phyloP scores from a whole-genome alignment of 1,140 invertebrate genomes.

The Scylla paramamosain region DNA sequence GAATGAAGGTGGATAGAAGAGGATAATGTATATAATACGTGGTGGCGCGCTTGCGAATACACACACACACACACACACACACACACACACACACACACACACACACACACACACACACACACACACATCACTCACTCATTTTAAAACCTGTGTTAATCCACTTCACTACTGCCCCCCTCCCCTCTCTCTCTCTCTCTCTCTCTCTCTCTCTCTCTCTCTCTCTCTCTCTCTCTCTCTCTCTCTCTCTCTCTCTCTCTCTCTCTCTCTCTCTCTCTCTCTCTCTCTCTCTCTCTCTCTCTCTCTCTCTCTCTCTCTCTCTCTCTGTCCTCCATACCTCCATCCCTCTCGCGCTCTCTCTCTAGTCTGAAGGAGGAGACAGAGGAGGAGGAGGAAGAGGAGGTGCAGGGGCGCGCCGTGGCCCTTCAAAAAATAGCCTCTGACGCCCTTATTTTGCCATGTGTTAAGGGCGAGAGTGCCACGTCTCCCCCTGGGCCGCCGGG shows the following conservation, averaged over 20 bases:
- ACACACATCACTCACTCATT: not conserved
- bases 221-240: too few species aligned
- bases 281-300: not conserved
- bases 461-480: slow-evolving; percentile 26
- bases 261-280: not conserved
- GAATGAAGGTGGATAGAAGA: too few species aligned
- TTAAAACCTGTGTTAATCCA: too few species aligned
- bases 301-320: slow-evolving; percentile 14
- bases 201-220: too few species aligned
- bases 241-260: too few species aligned
- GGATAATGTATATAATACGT: too few species aligned
- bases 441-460: not conserved
- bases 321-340: not conserved
- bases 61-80: too few species aligned
- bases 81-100: not conserved
- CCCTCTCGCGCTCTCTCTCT: not conserved
- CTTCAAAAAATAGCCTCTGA: not conserved
- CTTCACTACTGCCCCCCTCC: too few species aligned
- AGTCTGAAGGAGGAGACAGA: not conserved
- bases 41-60: too few species aligned
- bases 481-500: not conserved
- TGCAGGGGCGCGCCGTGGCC: not conserved
- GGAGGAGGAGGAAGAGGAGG: not conserved
- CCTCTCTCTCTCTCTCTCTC: too few species aligned
- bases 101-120: not conserved